Percentiles rank a stretch among this genome's conserved stretches.
Evolutionary conservation across 1,140 invertebrate species (phyloP).

Genomic region (Macrobrachium rosenbergii): DNA sequence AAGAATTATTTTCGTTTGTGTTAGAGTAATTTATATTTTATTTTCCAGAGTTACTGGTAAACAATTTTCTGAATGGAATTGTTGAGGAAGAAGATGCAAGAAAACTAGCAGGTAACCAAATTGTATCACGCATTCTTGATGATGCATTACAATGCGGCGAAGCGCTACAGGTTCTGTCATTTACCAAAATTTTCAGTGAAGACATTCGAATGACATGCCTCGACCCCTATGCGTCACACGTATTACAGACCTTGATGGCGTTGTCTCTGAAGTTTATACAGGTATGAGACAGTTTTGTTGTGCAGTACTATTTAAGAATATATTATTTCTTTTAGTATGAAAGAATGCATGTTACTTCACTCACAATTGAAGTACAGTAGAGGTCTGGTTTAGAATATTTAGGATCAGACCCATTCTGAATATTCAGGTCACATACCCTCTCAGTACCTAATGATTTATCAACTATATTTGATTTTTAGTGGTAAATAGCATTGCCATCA

Average conservation of each 20-base stretch:
- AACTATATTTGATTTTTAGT: too few species aligned
- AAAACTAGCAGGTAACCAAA: constrained; percentile 47
- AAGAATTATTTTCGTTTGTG: not conserved
- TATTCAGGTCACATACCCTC: too few species aligned
- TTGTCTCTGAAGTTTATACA: constrained; percentile 45
- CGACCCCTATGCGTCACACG: constrained; percentile 50
- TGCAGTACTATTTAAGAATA: not conserved
- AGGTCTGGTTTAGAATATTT: too few species aligned
- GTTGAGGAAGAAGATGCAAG: constrained; percentile 31
- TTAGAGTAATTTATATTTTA: not conserved
- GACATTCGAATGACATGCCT: constrained; percentile 37
- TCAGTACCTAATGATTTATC: too few species aligned
- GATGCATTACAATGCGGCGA: constrained; percentile 37
- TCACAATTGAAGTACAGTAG: too few species aligned
- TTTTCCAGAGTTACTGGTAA: constrained; percentile 48
- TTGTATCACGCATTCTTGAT: constrained; percentile 47
- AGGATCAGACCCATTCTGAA: too few species aligned
- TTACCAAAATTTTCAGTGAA: constrained; percentile 12
- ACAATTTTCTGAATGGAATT: constrained; percentile 43
- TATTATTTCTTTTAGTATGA: too few species aligned
- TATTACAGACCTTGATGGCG: constrained; percentile 48
- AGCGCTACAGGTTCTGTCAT: constrained; percentile 22
- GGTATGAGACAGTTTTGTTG: constrained; percentile 12
- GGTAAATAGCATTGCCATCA: too few species aligned
- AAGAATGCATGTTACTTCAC: too few species aligned